Evolutionary conservation across 2,113 vertebrate species (phyloP).

Genomic region (Callionymus lyra): DNA sequence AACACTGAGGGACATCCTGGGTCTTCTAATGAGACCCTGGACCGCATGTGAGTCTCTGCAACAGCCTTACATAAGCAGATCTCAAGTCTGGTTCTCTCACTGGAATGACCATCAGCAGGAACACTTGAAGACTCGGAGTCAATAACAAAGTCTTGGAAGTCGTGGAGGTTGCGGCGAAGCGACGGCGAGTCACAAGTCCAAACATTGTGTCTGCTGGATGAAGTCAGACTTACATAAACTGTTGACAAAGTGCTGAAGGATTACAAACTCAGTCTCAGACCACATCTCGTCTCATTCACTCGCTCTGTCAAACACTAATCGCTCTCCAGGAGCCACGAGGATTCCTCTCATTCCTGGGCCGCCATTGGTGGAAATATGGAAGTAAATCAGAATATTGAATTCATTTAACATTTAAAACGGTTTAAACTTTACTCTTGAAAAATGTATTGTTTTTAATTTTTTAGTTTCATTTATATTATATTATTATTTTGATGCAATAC

Average conservation of each 20-base stretch:
- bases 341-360: too few relatives aligned
- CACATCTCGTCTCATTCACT: conserved; percentile 28
- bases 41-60: not conserved
- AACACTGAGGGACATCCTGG: too few relatives aligned
- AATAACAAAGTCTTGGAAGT: too few relatives aligned
- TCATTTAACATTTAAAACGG: too few relatives aligned
- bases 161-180: not conserved
- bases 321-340: too few relatives aligned
- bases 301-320: not conserved
- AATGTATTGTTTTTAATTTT: too few relatives aligned
- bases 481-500: too few relatives aligned
- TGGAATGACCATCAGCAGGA: conserved; percentile 12
- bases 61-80: conserved; percentile 13
- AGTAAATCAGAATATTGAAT: too few relatives aligned
- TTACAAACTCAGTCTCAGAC: conserved; percentile 20
- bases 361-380: too few relatives aligned
- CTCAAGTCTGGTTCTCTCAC: conserved; percentile 8
- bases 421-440: too few relatives aligned
- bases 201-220: conserved; percentile 39
- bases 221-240: conserved; percentile 18
- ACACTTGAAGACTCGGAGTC: conserved; percentile 11
- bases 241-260: conserved; percentile 34
- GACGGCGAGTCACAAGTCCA: conserved; percentile 40
- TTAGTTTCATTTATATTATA: too few relatives aligned
- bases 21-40: too few relatives aligned